Conservation (phyloP, 2,888 invertebrate genomes). For the Cheilosia grossa region DNA sequence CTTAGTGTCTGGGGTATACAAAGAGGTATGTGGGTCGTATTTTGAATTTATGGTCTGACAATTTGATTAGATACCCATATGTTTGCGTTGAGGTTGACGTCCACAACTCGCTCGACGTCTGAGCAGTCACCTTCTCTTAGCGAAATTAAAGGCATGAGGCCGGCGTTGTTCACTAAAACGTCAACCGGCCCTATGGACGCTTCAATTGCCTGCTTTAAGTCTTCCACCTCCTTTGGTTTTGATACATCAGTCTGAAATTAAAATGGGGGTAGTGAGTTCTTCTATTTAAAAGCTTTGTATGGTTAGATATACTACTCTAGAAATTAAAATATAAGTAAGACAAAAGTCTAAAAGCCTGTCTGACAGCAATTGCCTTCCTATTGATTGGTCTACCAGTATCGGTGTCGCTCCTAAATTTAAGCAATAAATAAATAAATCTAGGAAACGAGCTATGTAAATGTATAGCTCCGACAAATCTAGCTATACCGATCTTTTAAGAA, state of each 20-base stretch:
- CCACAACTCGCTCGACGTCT: conserved; percentile 78
- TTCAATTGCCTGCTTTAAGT: conserved; percentile 69
- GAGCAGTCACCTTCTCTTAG: conserved; percentile 76
- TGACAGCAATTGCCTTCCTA: no score
- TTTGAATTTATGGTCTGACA: not conserved
- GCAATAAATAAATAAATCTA: no score
- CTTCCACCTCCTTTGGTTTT: conserved; percentile 53
- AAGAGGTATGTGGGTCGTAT: not conserved
- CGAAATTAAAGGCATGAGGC: conserved; percentile 77
- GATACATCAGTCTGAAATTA: conserved; percentile 70
- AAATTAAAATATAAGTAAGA: no score
- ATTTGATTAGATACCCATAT: conserved; percentile 77
- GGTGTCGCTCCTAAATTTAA: no score
- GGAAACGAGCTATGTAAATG: no score
- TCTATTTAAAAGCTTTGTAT: not conserved
- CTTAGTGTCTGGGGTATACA: conserved; percentile 76
- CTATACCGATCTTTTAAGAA: no score
- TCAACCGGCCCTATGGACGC: conserved; percentile 77
- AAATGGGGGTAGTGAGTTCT: not conserved
- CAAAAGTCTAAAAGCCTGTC: no score
- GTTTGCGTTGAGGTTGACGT: conserved; percentile 79
- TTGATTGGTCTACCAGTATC: no score
- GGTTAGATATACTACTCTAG: no score
- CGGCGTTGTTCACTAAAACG: conserved; percentile 81
- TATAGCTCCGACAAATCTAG: no score